Evolutionary conservation across 1,140 invertebrate genomes (phyloP), one percentile per base, ranked within the genome.

Genomic region (Tribolium castaneum): DNA sequence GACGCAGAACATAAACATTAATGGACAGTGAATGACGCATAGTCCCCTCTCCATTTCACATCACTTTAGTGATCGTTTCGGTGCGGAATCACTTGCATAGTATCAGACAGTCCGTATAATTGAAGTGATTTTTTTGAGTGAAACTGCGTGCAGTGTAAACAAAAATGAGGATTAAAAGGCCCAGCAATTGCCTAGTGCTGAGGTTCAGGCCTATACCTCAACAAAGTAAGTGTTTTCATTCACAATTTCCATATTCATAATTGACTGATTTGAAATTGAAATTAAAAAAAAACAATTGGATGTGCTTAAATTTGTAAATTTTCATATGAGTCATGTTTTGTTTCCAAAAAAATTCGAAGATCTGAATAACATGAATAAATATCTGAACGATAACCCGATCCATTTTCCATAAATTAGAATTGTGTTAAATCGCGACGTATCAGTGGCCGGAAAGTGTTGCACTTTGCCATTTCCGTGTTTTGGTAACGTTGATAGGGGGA

Each of bases 91-190:
- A 66, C 59, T 66, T 66, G 59, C 59, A 66, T 66, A 14, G 59
- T 35, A 66, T 66, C 59, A 13, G 30, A 66, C 59, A 13, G 10
- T 12, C 59, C 1, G 25, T 59, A 34, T 70, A 22, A 39, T 70
- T 13, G 16, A 16, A 39, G n/a, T 70, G 34, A 70, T 13, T 70
- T n/a, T 22, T 39, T 70, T 70, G 6, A 59, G 30, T 70, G 66
- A 19, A 70, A 70, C 5, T 35, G 66, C 5, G 35, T 70, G 6
- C 6, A 70, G 34, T 70, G 34, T 1, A 45, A 16, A 56, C 86
- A 82, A 89, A 88, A 81, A 92, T 92, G 91, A 90, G 90, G 87
- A 89, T 92, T 83, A 92, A 91, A 86, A 88, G 91, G 84, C 88
- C 90, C 84, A 89, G 90, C 76, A 90, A 90, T 81, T 92, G 91